Percentiles rank a stretch among this genome's conserved stretches.
Evolutionary conservation across 2,797 vertebrate genomes (phyloP).

Genomic region (Monodelphis domestica): DNA sequence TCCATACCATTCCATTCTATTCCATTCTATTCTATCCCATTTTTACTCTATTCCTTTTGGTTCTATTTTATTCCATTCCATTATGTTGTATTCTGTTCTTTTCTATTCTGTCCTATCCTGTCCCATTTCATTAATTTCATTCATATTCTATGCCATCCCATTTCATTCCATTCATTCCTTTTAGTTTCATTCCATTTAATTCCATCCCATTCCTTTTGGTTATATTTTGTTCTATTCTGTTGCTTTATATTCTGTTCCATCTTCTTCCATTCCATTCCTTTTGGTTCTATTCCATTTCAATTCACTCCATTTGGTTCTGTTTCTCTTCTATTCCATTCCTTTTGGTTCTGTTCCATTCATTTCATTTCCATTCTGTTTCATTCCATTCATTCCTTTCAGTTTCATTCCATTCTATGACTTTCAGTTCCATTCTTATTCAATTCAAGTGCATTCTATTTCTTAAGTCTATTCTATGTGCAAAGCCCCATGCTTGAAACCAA

Average conservation of each 20-base stretch:
- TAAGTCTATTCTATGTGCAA: neutral
- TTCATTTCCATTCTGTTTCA: neutral
- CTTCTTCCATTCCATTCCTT: neutral
- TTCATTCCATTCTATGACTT: neutral
- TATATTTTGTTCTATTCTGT: neutral
- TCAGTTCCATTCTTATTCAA: neutral
- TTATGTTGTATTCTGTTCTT: no score
- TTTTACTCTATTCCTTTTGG: no score
- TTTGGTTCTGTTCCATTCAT: no score
- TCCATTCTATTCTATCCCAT: no score
- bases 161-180: no score
- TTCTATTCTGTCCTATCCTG: no score
- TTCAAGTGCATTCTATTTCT: neutral
- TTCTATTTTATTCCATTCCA: no score
- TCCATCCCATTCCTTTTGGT: neutral
- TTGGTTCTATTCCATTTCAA: neutral
- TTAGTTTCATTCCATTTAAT: no score
- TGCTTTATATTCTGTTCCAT: neutral
- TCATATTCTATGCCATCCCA: no score
- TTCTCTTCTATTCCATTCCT: neutral
- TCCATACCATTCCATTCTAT: no score
- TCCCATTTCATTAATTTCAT: rapidly evolving
- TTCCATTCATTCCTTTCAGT: neutral
- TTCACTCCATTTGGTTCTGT: no score
- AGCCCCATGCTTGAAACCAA: neutral